Conservation (phyloP, 2,888 invertebrate genomes). For the Odontocolon sp. region DNA sequence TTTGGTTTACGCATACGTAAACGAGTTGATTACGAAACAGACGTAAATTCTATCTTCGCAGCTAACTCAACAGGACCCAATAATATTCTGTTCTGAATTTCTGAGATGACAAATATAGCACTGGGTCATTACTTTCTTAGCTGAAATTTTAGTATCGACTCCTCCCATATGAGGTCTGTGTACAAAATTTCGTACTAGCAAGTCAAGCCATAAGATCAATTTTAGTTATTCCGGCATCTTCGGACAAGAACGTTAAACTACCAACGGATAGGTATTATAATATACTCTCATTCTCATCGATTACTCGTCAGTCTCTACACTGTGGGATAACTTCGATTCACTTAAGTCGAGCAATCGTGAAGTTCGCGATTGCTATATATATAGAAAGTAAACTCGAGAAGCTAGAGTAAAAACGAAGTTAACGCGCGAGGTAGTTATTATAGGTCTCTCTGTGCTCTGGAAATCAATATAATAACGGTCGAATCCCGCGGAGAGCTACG, state of each 20-base stretch:
- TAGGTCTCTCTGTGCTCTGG: slow-evolving; percentile 27
- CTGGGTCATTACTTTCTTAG: too few relatives aligned
- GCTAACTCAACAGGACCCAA: not conserved
- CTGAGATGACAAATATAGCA: too few relatives aligned
- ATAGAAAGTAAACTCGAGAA: slow-evolving; percentile 58
- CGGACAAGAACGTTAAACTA: too few relatives aligned
- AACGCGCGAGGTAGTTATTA: slow-evolving; percentile 67
- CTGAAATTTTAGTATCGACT: too few relatives aligned
- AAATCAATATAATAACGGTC: slow-evolving; percentile 80
- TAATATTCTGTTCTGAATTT: too few relatives aligned
- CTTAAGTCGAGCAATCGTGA: slow-evolving; percentile 72
- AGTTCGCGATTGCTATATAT: slow-evolving; percentile 67
- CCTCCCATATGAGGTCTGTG: too few relatives aligned
- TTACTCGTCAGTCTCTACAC: slow-evolving; percentile 9
- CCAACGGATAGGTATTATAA: not conserved
- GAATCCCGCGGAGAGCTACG: slow-evolving; percentile 73
- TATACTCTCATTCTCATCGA: slow-evolving; percentile 25
- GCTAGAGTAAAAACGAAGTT: slow-evolving; percentile 77
- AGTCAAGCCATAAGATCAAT: too few relatives aligned
- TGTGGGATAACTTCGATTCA: slow-evolving; percentile 73
- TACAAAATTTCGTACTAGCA: too few relatives aligned
- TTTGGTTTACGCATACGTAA: slow-evolving; percentile 55
- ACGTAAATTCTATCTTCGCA: slow-evolving; percentile 15
- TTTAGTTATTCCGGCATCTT: too few relatives aligned
- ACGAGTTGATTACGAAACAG: slow-evolving; percentile 41